Percentiles rank a stretch among this genome's conserved stretches.
Evolutionary conservation across 2,888 invertebrate genomes (phyloP).

Genomic region (Nycteola revayana): DNA sequence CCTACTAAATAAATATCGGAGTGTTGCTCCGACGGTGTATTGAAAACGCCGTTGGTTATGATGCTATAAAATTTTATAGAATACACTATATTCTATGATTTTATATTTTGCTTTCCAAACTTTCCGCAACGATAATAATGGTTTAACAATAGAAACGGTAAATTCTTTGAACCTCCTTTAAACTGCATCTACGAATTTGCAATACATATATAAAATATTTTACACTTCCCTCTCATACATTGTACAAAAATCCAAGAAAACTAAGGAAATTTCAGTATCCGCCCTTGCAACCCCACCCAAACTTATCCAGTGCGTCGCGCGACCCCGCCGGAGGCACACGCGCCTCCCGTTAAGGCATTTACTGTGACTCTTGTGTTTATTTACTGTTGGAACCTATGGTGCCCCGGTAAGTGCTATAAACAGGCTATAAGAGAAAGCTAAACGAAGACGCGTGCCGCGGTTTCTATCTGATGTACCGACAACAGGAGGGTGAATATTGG

Average conservation of each 20-base stretch:
- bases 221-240: no score
- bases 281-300: constrained; percentile 17
- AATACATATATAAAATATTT: no score
- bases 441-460: constrained; percentile 27
- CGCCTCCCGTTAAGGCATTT: constrained; percentile 10
- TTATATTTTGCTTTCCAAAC: no score
- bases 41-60: no score
- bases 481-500: constrained; percentile 5
- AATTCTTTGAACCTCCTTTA: no score
- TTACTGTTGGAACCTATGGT: constrained; percentile 25
- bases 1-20: no score
- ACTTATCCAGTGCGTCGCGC: constrained; percentile 48
- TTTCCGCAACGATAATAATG: no score
- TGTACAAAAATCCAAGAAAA: background rate
- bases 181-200: no score
- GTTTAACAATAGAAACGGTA: no score
- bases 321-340: constrained; percentile 30
- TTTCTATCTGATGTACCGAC: constrained; percentile 26
- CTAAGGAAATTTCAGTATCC: constrained; percentile 1
- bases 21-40: no score
- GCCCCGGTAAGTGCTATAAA: constrained; percentile 23
- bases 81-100: no score
- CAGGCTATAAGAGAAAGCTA: background rate
- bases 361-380: constrained; percentile 30
- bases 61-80: no score